Conservation (phyloP, 1,140 invertebrate species). For the Atta texana region DNA sequence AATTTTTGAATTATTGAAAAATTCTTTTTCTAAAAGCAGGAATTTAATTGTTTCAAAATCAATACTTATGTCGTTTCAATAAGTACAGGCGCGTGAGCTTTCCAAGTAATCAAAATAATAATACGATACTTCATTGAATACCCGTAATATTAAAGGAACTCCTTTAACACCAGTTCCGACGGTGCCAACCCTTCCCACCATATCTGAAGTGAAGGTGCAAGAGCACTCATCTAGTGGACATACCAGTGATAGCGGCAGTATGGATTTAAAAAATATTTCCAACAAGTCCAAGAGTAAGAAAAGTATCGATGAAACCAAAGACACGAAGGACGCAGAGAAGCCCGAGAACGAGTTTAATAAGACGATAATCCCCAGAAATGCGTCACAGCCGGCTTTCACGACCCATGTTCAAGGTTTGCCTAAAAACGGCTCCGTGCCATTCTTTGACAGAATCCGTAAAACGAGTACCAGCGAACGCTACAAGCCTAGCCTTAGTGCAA, state of each 20-base stretch:
- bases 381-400: conserved; percentile 94
- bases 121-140: conserved; percentile 54
- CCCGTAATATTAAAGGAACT: conserved; percentile 86
- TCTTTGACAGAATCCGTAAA: conserved; percentile 94
- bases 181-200: conserved; percentile 94
- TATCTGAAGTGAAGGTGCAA: conserved; percentile 92
- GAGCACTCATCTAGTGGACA: conserved; percentile 88
- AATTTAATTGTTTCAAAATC: conserved; percentile 5
- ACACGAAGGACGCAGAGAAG: conserved; percentile 78
- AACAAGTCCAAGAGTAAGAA: conserved; percentile 82
- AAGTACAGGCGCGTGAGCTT: not conserved
- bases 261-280: conserved; percentile 80
- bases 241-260: conserved; percentile 85
- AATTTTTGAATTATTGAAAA: conserved; percentile 2
- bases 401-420: conserved; percentile 92
- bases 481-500: conserved; percentile 92
- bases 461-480: conserved; percentile 92
- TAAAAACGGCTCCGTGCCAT: conserved; percentile 95
- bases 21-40: not conserved
- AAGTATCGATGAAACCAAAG: conserved; percentile 84
- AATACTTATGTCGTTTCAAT: not conserved
- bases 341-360: conserved; percentile 85
- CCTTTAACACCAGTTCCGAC: conserved; percentile 91
- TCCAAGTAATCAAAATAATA: conserved; percentile 4
- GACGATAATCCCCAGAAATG: conserved; percentile 91